Evolutionary conservation across 2,888 invertebrate species (phyloP), one percentile per base, ranked within the genome.

Genomic region (Danaus chrysippus): DNA sequence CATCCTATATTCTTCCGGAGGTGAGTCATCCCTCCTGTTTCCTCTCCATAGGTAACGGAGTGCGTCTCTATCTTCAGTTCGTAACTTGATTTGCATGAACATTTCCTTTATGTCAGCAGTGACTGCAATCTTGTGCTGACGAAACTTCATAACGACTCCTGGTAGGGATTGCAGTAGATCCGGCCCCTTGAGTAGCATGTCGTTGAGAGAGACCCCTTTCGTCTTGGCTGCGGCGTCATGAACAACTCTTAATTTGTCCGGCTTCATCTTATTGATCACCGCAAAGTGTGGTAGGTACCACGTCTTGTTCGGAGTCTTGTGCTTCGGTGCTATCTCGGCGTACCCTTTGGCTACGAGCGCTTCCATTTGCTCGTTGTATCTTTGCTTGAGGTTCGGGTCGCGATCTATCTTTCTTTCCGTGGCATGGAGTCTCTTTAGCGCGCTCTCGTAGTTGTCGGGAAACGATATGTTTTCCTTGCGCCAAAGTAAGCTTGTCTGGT

Each of bases 121-220:
- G n/a, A n/a, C n/a, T n/a, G n/a, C n/a, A n/a, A n/a, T n/a, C n/a
- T n/a, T n/a, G 8, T 65, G 58, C n/a, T 66, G 54, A 0, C 69
- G n/a, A 12, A 71, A 69, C 1, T 66, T 19, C 58, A 70, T 62
- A 12, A 71, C 10, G 15, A 69, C 60, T 6, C 65, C 69, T 1
- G 64, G 63, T n/a, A n/a, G n/a, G n/a, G n/a, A n/a, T n/a, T n/a
- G n/a, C n/a, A n/a, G n/a, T n/a, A n/a, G n/a, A n/a, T n/a, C n/a
- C n/a, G n/a, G n/a, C n/a, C n/a, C n/a, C n/a, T n/a, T n/a, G n/a
- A n/a, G n/a, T n/a, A n/a, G 42, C 43, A 15, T 63, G 41, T 42
- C 19, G 34, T 54, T 56, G 23, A 23, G 23, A 23, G 59, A 11
- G 46, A 53, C 52, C 34, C 10, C 41, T 0, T 52, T 1, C 3